phyloP scores from a whole-genome alignment of 2,113 vertebrate species.

The Trinectes maculatus region DNA sequence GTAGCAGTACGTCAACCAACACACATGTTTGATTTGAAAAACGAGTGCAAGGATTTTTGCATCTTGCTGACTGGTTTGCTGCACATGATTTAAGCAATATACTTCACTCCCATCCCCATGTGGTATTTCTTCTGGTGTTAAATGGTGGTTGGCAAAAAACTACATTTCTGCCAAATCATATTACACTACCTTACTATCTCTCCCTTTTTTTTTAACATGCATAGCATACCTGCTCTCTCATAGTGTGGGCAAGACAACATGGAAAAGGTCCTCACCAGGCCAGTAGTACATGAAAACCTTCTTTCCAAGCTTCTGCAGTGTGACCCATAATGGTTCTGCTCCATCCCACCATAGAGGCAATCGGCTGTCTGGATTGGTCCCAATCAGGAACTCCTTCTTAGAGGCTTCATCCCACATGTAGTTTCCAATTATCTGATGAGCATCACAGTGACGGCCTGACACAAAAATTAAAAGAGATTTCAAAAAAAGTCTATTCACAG shows the following conservation, averaged over 20 bases:
- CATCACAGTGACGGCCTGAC: slow-evolving; percentile 89
- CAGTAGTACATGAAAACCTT: slow-evolving; percentile 95
- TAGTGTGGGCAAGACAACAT: too few species aligned
- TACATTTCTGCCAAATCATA: too few species aligned
- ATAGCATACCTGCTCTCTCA: background rate
- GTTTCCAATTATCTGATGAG: slow-evolving; percentile 95
- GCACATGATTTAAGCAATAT: too few species aligned
- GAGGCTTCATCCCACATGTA: slow-evolving; percentile 92
- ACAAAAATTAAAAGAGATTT: background rate
- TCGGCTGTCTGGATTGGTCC: slow-evolving; percentile 88
- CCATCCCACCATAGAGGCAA: slow-evolving; percentile 95
- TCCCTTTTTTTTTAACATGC: too few species aligned
- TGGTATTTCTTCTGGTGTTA: too few species aligned
- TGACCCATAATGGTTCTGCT: slow-evolving; percentile 95
- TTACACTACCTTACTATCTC: too few species aligned
- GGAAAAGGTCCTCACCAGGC: slow-evolving; percentile 86
- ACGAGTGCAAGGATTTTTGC: too few species aligned
- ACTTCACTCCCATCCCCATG: too few species aligned
- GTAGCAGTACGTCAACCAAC: too few species aligned
- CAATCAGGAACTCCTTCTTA: slow-evolving; percentile 90
- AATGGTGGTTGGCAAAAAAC: too few species aligned
- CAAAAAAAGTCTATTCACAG: background rate
- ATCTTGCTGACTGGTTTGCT: too few species aligned
- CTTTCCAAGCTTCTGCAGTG: slow-evolving; percentile 87
- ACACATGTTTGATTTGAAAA: too few species aligned